Percentiles rank a stretch among this genome's conserved stretches.
Conservation (phyloP, 2,113 vertebrate species). For the Anhinga anhinga region DNA sequence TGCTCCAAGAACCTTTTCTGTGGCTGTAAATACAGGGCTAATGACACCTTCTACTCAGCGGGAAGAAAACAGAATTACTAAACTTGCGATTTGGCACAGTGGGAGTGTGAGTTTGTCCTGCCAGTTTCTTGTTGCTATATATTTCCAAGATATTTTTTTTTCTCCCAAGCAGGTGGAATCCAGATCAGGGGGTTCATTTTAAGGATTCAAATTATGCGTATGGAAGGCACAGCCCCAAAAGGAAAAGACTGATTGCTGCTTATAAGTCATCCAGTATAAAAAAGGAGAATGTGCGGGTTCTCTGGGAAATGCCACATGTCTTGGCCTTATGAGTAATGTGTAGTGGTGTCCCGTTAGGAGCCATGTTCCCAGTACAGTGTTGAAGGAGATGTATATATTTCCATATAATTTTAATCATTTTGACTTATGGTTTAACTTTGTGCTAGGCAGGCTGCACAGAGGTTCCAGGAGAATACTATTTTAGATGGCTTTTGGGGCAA, state of each 20-base stretch:
- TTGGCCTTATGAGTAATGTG: constrained; percentile 35
- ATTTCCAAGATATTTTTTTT: constrained; percentile 31
- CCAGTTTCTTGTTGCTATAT: constrained; percentile 58
- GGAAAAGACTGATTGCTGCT: background rate
- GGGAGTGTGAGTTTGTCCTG: constrained; percentile 61
- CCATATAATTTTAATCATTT: constrained; percentile 34
- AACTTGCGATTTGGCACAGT: constrained; percentile 66
- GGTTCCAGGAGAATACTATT: background rate
- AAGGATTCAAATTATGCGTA: background rate
- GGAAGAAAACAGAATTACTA: constrained; percentile 67
- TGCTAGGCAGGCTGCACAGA: background rate
- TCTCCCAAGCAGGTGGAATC: background rate
- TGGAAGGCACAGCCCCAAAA: background rate
- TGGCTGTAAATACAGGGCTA: constrained; percentile 58
- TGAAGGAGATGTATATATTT: constrained; percentile 41
- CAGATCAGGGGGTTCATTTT: constrained; percentile 5
- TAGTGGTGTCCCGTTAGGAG: constrained; percentile 1
- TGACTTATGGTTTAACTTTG: background rate
- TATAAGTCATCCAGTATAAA: background rate
- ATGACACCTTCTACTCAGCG: constrained; percentile 50
- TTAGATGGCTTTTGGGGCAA: constrained; percentile 27
- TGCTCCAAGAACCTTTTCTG: constrained; percentile 62
- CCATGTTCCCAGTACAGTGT: background rate
- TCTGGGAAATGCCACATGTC: constrained; percentile 30
- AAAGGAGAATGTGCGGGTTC: background rate